Base-by-base conservation (phyloP, 2,797 vertebrate species). In the Onychomys leucogaster region DNA sequence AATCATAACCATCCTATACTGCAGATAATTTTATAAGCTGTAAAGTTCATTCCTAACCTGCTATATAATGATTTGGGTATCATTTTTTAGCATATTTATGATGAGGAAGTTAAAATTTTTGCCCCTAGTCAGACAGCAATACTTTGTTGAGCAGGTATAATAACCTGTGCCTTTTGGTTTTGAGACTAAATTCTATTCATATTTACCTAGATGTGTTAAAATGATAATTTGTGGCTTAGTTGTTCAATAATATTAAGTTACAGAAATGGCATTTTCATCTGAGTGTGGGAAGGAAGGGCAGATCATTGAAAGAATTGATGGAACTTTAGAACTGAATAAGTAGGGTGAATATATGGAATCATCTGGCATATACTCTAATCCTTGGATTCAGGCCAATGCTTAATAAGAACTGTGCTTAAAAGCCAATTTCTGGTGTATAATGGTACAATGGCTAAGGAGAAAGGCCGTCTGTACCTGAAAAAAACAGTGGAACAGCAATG, bases 11-110 rank as follows among this genome's bases (percentile, higher is more conserved):
- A 88, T 95, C 27, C 34, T 55, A 96, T 63, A 34, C 34, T 87
- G 81, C 0, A 90, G 14, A 86, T 17, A 69, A 69, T 5, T 83
- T 95, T 55, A 2, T 8, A 69, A 27, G 19, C 71, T 86, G 4
- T 83, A 89, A 93, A 92, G 8, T 3, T 94, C 6, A 59, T 7
- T 65, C 17, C 78, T n/a, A 69, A 27, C 16, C 4, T 75, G 21
- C n/a, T 90, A 78, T 86, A 75, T 4, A 46, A 69, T 92, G 49
- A 73, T 85, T 86, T 80, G 5, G 19, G 2, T 95, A 71, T 96
- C 86, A 65, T 80, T 84, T 49, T 93, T 91, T 6, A 93, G 8
- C 7, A 34, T 65, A 85, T 77, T 93, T 92, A 49, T 91, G 25
- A 95, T 59, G 12, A 49, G 0, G 82, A 4, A 37, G 27, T 55